phyloP scores from a whole-genome alignment of 2,113 vertebrate genomes.

The Accipiter virgatus region DNA sequence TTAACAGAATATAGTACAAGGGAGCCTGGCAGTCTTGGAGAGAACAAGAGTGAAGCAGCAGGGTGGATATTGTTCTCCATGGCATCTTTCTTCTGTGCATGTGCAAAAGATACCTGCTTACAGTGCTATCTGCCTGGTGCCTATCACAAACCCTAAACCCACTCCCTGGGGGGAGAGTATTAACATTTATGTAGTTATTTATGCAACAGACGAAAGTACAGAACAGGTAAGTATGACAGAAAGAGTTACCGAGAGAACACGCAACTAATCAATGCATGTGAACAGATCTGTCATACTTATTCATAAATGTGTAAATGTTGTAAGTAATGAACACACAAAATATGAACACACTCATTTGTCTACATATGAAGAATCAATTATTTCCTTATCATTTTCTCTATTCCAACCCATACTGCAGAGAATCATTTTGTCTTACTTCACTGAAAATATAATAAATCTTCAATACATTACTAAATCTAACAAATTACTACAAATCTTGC shows the following conservation, averaged over 20 bases:
- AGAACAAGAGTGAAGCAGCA: neutral
- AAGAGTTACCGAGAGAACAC: constrained; percentile 41
- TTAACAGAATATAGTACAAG: neutral
- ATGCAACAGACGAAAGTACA: neutral
- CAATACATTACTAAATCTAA: constrained; percentile 53
- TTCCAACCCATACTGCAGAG: neutral
- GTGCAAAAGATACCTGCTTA: neutral
- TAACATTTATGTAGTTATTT: neutral
- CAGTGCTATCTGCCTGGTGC: neutral
- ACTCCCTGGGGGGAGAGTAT: neutral
- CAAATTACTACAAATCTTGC: constrained; percentile 47
- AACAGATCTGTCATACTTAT: constrained; percentile 50
- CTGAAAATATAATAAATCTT: constrained; percentile 65
- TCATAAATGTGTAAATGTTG: constrained; percentile 64
- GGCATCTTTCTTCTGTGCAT: neutral
- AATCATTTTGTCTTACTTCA: constrained; percentile 64
- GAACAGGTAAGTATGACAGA: constrained; percentile 54
- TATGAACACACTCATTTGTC: constrained; percentile 63
- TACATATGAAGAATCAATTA: constrained; percentile 67
- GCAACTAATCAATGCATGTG: constrained; percentile 44
- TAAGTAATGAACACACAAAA: constrained; percentile 71
- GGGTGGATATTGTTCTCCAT: neutral
- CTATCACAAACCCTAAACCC: neutral
- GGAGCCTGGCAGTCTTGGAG: neutral
- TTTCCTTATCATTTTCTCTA: constrained; percentile 56